These are phyloP conservation scores for Pollenia angustigena DNA, from an alignment of 2,888 invertebrate species.

Conservation along the genomic window DNA sequence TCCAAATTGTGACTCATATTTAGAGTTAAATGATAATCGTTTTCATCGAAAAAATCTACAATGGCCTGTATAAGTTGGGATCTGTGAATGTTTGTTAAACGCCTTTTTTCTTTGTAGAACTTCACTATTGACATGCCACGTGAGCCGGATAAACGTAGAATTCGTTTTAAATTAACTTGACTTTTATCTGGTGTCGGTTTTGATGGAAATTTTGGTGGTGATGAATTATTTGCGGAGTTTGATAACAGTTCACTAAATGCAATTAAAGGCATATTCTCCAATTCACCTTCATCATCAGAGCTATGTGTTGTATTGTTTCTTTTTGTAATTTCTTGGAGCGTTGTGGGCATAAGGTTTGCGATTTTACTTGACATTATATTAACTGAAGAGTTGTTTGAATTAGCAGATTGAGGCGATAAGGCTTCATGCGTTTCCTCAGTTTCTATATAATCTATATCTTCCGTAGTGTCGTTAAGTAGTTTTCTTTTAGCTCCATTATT, in stretches of 20 bases:
- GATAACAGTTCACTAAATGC: constrained; percentile 2
- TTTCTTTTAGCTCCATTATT: background rate
- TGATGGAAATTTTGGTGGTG: constrained; percentile 44
- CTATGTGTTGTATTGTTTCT: background rate
- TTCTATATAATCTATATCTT: background rate
- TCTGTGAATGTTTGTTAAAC: constrained; percentile 77
- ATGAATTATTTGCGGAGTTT: background rate
- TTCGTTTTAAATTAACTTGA: constrained; percentile 76
- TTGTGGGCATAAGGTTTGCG: background rate
- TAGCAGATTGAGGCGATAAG: constrained; percentile 38
- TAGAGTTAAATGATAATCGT: constrained; percentile 79
- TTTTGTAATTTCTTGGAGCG: background rate
- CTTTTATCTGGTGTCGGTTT: constrained; percentile 36
- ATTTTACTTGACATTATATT: background rate
- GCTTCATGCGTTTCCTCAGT: background rate
- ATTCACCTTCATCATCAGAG: constrained; percentile 18
- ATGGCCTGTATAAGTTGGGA: constrained; percentile 78
- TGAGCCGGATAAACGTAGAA: constrained; percentile 76
- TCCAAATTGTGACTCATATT: constrained; percentile 79
- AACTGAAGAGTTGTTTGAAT: background rate
- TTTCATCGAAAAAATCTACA: constrained; percentile 80
- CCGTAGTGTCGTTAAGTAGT: background rate
- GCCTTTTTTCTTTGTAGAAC: constrained; percentile 75
- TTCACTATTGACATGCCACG: constrained; percentile 77
- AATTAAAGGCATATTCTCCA: constrained; percentile 31